Percentiles rank a stretch among this genome's conserved stretches.
Evolutionary conservation across 2,797 vertebrate genomes (phyloP).

Genomic region (Microtus californicus): DNA sequence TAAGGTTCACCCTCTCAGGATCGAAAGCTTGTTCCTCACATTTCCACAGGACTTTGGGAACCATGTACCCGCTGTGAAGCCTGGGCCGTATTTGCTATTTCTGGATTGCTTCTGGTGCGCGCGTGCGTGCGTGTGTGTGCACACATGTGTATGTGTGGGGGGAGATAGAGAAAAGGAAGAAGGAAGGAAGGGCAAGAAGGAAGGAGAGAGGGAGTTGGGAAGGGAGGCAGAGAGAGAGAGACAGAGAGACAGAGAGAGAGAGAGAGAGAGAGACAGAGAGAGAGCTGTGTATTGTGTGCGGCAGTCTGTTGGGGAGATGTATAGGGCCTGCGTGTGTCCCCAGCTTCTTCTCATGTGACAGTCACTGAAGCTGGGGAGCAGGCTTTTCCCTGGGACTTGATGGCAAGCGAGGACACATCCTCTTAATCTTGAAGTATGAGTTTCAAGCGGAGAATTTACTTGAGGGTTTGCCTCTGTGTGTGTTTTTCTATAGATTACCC

Average conservation of each 20-base stretch:
- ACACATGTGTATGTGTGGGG: too few species aligned
- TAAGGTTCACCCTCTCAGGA: neutral
- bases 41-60: neutral
- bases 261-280: neutral
- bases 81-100: neutral
- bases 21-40: neutral
- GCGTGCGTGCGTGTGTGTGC: neutral
- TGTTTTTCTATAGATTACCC: constrained; percentile 22
- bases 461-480: neutral
- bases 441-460: neutral
- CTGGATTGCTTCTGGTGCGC: neutral
- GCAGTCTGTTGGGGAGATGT: neutral
- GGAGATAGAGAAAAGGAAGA: neutral
- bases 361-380: neutral
- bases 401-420: neutral
- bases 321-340: neutral
- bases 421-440: constrained; percentile 9
- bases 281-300: neutral
- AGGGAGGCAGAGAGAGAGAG: neutral
- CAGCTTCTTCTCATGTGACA: neutral
- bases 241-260: neutral
- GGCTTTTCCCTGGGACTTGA: neutral
- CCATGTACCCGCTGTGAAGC: neutral
- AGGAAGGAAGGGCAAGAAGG: neutral
- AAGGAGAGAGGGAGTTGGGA: neutral